These are phyloP conservation scores for Tetranychus truncatus DNA, from an alignment of 2,888 invertebrate genomes.

Conservation along the genomic window DNA sequence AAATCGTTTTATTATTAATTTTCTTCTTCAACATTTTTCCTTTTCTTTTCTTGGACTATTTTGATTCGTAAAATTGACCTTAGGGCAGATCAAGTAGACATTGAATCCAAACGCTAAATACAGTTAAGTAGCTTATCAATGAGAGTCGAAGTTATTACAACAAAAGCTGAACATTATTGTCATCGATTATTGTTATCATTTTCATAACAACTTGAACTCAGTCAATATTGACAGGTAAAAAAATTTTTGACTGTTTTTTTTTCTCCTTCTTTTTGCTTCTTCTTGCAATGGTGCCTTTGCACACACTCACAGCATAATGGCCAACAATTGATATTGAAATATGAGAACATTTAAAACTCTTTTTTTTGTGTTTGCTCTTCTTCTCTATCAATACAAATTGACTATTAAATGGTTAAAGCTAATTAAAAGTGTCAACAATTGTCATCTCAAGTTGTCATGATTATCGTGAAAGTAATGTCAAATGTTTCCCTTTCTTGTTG, in stretches of 20 bases:
- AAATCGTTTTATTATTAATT: no score
- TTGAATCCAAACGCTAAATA: not conserved
- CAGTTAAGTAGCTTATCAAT: not conserved
- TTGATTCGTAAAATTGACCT: not conserved
- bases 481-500: no score
- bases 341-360: no score
- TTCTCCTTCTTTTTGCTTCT: not conserved
- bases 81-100: not conserved
- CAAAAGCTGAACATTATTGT: not conserved
- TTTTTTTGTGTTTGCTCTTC: no score
- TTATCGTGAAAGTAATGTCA: no score
- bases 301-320: no score
- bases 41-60: not conserved
- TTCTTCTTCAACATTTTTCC: not conserved
- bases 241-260: not conserved
- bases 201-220: not conserved
- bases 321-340: no score
- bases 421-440: no score
- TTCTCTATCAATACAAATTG: no score
- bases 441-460: no score
- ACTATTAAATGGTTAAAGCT: no score
- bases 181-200: not conserved
- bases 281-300: no score
- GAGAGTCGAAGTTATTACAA: not conserved
- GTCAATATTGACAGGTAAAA: not conserved